Base-by-base conservation (phyloP, 2,797 vertebrate genomes). In the Prionace glauca region DNA sequence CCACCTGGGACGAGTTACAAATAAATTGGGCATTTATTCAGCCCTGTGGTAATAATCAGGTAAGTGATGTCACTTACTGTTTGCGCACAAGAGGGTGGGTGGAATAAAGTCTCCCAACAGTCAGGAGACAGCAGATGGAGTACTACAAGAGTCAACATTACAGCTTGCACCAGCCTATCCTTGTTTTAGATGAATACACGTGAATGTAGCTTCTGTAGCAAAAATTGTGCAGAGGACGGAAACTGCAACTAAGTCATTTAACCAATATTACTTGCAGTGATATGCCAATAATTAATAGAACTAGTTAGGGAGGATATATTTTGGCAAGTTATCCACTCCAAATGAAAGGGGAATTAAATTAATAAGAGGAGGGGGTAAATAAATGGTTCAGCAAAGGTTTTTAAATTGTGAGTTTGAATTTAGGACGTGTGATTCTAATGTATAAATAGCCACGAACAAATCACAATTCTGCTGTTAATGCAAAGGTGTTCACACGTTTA, bases 61-160 rank as follows among this genome's bases (percentile, higher is more conserved):
- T 95, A n/a, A 77, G 45, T 95, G 93, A 77, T 74, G 71, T 95
- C 93, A 94, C 45, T 77, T n/a, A 29, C 50, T 74, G 45, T 95
- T 50, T 74, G 71, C 67, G 60, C 71, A 94, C 69, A 77, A 50
- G 50, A 56, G 77, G 71, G 69, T 29, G 71, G 60, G 93, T 32
- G 71, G 93, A 9, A 95, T n/a, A 95, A 95, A 77, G 71, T 14
- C 93, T 95, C 45, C 41, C 50, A 77, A 95, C 71, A 95, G 45
- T 50, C 67, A 29, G 8, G 26, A 29, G 20, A n/a, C 69, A 77
- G 24, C 69, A 95, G 71, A 95, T 77, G 41, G 93, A 77, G 77
- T 74, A 56, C 71, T 56, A 74, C 45, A 32, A 32, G 24, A 18
- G 45, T 45, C 56, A 94, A 94, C 32, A 74, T 32, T 56, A 16